A percentile compares a stretch with the other conserved stretches of the same genome.
These are phyloP conservation scores for Drosophila aff. DNA, from an alignment of 1,140 invertebrate genomes.

Conservation along the genomic window DNA sequence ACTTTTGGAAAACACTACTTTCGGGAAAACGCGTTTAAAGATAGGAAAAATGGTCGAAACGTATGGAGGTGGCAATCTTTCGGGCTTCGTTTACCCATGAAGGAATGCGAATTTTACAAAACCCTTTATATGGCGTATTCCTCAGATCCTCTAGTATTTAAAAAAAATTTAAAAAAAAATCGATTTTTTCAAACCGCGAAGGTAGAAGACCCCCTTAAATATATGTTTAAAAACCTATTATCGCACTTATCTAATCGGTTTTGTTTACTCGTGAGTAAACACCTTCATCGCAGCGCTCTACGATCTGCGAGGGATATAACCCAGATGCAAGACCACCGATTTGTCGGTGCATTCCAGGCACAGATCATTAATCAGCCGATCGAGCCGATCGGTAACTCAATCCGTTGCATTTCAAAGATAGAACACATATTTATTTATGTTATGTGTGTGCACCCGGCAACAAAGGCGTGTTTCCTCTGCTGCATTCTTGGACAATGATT, in stretches of 20 bases:
- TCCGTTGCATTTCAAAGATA: constrained; percentile 33
- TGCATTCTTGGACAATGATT: constrained; percentile 62
- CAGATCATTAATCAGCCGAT: constrained; percentile 43
- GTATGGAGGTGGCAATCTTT: too few relatives aligned
- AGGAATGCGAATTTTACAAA: too few relatives aligned
- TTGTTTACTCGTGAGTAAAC: constrained; percentile 31
- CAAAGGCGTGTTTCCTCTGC: constrained; percentile 50
- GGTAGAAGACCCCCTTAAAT: too few relatives aligned
- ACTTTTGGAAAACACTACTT: too few relatives aligned
- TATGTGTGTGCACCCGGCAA: constrained; percentile 26
- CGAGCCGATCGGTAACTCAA: constrained; percentile 30
- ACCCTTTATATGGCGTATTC: too few relatives aligned
- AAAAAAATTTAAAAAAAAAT: too few relatives aligned
- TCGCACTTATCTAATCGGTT: constrained; percentile 19
- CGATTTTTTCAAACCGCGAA: too few relatives aligned
- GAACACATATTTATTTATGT: constrained; percentile 23
- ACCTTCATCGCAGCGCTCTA: constrained; percentile 4
- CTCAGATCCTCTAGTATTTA: too few relatives aligned
- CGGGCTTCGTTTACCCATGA: too few relatives aligned
- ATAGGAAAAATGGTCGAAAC: too few relatives aligned
- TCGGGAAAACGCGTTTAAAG: too few relatives aligned
- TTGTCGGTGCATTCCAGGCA: constrained; percentile 34
- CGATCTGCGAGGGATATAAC: constrained; percentile 31
- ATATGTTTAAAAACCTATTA: constrained; percentile 1
- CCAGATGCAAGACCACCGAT: constrained; percentile 22